Evolutionary conservation across 2,797 vertebrate species (phyloP).

Genomic region (Hephaestus fuliginosus): DNA sequence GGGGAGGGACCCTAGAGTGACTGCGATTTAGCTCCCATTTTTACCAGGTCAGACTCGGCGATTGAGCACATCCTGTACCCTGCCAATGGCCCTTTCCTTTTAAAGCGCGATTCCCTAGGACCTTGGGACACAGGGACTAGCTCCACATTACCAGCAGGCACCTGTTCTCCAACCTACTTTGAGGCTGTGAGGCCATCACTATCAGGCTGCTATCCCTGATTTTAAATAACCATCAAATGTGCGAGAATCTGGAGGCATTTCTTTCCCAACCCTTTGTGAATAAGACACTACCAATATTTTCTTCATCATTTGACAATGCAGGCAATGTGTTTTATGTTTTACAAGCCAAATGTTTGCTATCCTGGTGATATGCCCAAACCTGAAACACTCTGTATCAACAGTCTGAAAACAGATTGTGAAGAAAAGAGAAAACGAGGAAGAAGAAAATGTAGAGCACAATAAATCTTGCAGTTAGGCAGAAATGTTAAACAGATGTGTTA

Average conservation of each 20-base stretch:
- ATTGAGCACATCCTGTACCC: constrained; percentile 80
- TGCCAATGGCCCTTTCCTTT: constrained; percentile 85
- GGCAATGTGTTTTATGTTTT: constrained; percentile 49
- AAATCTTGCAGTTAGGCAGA: constrained; percentile 64
- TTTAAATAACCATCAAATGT: constrained; percentile 59
- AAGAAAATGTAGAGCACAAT: constrained; percentile 54
- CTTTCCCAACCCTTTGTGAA: constrained; percentile 18
- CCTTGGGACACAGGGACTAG: constrained; percentile 79
- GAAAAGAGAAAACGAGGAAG: constrained; percentile 1
- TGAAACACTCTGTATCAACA: constrained; percentile 50
- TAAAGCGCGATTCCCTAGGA: constrained; percentile 82
- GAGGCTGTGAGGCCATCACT: constrained; percentile 47
- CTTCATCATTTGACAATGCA: constrained; percentile 34
- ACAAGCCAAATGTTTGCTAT: constrained; percentile 70
- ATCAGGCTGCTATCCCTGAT: constrained; percentile 34
- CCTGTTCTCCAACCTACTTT: constrained; percentile 83
- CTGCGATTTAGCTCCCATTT: constrained; percentile 81
- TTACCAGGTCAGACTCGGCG: constrained; percentile 85
- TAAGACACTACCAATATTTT: constrained; percentile 3
- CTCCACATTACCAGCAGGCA: constrained; percentile 81
- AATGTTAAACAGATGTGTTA: constrained; percentile 75
- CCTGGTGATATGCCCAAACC: constrained; percentile 59
- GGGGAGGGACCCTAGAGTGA: constrained; percentile 84
- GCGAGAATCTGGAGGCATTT: constrained; percentile 30
- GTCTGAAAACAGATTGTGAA: constrained; percentile 9